A percentile compares a stretch with the other conserved stretches of the same genome.
phyloP scores from a whole-genome alignment of 2,888 invertebrate genomes.

The Hirtodrosophila alboralis region DNA sequence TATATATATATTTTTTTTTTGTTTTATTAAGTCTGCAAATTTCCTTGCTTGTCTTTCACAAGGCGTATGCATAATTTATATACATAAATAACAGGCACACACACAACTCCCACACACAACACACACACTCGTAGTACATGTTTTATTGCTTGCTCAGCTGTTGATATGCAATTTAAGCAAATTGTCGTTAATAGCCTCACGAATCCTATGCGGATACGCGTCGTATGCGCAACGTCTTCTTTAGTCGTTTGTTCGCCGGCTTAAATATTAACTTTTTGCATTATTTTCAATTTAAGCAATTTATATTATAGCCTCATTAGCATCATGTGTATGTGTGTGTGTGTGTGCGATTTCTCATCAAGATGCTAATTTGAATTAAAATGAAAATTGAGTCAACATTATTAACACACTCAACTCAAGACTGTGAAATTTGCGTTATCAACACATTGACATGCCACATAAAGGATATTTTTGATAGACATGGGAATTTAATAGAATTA shows the following conservation, averaged over 20 bases:
- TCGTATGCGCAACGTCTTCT: constrained; percentile 38
- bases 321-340: constrained; percentile 43
- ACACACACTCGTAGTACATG: constrained; percentile 8
- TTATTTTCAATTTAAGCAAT: constrained; percentile 76
- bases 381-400: constrained; percentile 71
- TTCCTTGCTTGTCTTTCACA: constrained; percentile 14
- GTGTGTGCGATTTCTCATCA: constrained; percentile 46
- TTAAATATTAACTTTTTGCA: constrained; percentile 69
- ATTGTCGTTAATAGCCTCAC: constrained; percentile 47
- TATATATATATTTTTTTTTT: constrained; percentile 12
- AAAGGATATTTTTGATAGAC: constrained; percentile 8
- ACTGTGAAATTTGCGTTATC: constrained; percentile 41
- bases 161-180: constrained; percentile 55
- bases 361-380: constrained; percentile 71
- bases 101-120: background rate
- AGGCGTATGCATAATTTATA: constrained; percentile 47
- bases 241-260: constrained; percentile 20
- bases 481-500: constrained; percentile 5
- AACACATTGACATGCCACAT: constrained; percentile 25
- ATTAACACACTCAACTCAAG: constrained; percentile 47
- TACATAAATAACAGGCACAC: too few relatives aligned
- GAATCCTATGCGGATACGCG: constrained; percentile 25
- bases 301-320: constrained; percentile 75
- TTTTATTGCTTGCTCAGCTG: constrained; percentile 50
- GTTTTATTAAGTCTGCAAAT: constrained; percentile 28